A percentile compares a stretch with the other conserved stretches of the same genome.
Conservation (phyloP, 2,888 invertebrate species). For the Epistrophe eligans region DNA sequence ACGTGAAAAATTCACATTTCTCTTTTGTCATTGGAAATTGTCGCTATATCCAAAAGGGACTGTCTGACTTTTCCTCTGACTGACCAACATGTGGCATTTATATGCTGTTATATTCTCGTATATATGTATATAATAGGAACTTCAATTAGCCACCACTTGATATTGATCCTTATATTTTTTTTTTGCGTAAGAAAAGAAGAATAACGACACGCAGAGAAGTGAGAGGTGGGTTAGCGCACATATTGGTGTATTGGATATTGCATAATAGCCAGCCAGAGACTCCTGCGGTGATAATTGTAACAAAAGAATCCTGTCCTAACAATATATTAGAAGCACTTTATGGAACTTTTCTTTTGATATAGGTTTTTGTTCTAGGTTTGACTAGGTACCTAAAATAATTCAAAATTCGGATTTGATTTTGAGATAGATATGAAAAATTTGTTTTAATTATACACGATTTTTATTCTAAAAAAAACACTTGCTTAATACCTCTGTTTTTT, state of each 20-base stretch:
- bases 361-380: conserved; percentile 7
- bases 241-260: conserved; percentile 40
- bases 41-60: conserved; percentile 26
- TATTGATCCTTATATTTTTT: conserved; percentile 64
- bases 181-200: conserved; percentile 32
- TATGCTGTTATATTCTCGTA: background rate
- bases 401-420: conserved; percentile 2
- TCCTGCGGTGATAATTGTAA: conserved; percentile 69
- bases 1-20: conserved; percentile 73
- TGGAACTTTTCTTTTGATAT: conserved; percentile 21
- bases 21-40: conserved; percentile 70
- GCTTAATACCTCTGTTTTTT: too few relatives aligned
- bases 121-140: conserved; percentile 20
- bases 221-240: conserved; percentile 36
- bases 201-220: conserved; percentile 54
- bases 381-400: background rate
- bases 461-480: too few relatives aligned
- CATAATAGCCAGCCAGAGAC: conserved; percentile 47
- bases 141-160: conserved; percentile 74
- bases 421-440: background rate
- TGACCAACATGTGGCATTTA: conserved; percentile 70
- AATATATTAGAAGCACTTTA: conserved; percentile 34
- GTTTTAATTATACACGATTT: background rate
- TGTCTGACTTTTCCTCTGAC: conserved; percentile 26
- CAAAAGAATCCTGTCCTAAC: conserved; percentile 9